Percentiles rank a stretch among this genome's conserved stretches.
phyloP scores from a whole-genome alignment of 2,113 vertebrate species.

The Chitala chitala region DNA sequence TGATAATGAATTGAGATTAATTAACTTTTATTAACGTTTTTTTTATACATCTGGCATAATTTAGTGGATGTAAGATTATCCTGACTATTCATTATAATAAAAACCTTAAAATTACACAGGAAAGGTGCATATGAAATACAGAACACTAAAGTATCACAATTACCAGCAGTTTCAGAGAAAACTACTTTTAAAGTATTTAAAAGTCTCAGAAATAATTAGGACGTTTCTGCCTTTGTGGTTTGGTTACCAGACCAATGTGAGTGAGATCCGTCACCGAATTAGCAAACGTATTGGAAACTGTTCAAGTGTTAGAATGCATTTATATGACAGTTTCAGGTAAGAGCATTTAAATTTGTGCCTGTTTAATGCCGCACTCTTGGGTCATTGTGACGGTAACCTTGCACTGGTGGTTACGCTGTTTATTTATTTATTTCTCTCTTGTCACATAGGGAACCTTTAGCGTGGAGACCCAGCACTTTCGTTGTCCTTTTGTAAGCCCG shows the following conservation, averaged over 20 bases:
- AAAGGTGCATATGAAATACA: neutral
- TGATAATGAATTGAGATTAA: too few relatives aligned
- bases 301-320: neutral
- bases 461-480: neutral
- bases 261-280: neutral
- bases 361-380: neutral
- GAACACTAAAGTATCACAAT: too few relatives aligned
- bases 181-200: constrained; percentile 1
- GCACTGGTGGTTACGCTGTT: neutral
- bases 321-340: neutral
- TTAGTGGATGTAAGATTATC: neutral
- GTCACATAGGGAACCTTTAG: neutral
- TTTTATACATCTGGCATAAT: too few relatives aligned
- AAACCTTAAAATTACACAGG: neutral
- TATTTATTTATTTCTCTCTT: constrained; percentile 21
- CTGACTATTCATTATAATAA: neutral
- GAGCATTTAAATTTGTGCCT: constrained; percentile 3
- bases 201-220: neutral
- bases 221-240: neutral
- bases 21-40: too few relatives aligned
- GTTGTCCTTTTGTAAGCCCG: neutral
- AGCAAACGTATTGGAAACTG: neutral
- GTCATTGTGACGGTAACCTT: neutral
- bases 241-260: constrained; percentile 1
- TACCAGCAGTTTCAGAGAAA: neutral